Evolutionary conservation across 2,888 invertebrate genomes (phyloP).

Genomic region (Glyphotaelius pellucidus): DNA sequence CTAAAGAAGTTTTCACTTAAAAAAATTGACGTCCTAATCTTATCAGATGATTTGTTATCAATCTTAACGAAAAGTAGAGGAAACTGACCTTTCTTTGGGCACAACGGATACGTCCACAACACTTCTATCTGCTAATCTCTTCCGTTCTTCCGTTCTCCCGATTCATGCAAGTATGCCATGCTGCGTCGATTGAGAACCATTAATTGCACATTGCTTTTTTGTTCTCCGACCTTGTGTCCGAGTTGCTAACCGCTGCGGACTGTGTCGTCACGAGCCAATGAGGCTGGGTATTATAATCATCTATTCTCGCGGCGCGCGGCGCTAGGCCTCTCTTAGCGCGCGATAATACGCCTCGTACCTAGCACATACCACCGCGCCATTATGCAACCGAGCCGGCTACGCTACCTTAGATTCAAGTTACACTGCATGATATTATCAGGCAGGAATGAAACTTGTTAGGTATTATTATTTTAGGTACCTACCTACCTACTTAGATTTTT

Average conservation of each 20-base stretch:
- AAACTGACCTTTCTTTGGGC: not conserved
- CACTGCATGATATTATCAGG: not conserved
- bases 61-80: too few relatives aligned
- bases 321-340: not conserved
- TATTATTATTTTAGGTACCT: not conserved
- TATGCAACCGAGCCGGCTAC: not conserved
- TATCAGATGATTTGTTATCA: too few relatives aligned
- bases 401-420: not conserved
- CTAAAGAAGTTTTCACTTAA: too few relatives aligned
- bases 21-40: too few relatives aligned
- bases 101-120: not conserved
- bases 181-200: not conserved
- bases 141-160: not conserved
- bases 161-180: slow-evolving; percentile 10
- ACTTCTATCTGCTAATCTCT: not conserved
- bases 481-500: not conserved
- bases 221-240: slow-evolving; percentile 35
- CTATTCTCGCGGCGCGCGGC: not conserved
- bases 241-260: slow-evolving; percentile 7
- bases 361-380: not conserved
- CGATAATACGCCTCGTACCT: not conserved
- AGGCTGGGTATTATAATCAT: not conserved
- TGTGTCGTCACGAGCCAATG: not conserved
- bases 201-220: slow-evolving; percentile 30
- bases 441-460: not conserved